Evolutionary conservation across 2,888 invertebrate species (phyloP), one percentile per base, ranked within the genome.

Genomic region (Ferrisia virgata): DNA sequence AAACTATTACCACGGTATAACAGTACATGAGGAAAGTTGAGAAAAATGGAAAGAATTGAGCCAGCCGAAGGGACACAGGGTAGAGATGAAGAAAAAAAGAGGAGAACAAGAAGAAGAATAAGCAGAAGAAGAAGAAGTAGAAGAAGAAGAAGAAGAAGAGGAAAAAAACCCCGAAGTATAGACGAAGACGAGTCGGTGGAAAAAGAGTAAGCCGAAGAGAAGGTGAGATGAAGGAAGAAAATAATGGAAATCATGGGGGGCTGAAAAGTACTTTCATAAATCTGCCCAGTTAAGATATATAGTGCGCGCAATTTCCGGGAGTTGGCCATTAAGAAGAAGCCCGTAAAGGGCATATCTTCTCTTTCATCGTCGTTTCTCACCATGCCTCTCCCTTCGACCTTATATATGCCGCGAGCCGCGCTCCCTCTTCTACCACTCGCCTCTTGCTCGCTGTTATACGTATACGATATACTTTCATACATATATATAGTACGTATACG

Each of bases 241-340:
- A 83, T 83, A 83, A 83, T 83, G 83, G 83, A 83, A 83, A 83
- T 83, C 79, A 84, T 81, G 88, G 89, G 89, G 88, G 89, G 89
- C 89, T 91, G 91, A 91, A 90, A 91, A 91, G 93, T 93, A 93
- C 93, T 94, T 94, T 94, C 94, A 94, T 94, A 94, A 94, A 94
- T 94, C 94, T 94, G 93, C 93, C 91, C 91, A 86, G 85, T 85
- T 85, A 85, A 94, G 93, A 94, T 94, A 94, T 94, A 94, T 93
- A 84, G 93, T 93, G 93, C 93, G 93, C 93, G 93, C 93, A 94
- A 94, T 94, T 94, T 94, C 94, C 94, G 93, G 93, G 93, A 93
- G 93, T 93, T 93, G 93, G 93, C 94, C 94, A 93, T 94, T 94
- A 94, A 92, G 72, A 72, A 83, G 72, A 72, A 72, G 72, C 83